These are phyloP conservation scores for Rhabdornis inornatus DNA, from an alignment of 2,113 vertebrate genomes.

Conservation along the genomic window DNA sequence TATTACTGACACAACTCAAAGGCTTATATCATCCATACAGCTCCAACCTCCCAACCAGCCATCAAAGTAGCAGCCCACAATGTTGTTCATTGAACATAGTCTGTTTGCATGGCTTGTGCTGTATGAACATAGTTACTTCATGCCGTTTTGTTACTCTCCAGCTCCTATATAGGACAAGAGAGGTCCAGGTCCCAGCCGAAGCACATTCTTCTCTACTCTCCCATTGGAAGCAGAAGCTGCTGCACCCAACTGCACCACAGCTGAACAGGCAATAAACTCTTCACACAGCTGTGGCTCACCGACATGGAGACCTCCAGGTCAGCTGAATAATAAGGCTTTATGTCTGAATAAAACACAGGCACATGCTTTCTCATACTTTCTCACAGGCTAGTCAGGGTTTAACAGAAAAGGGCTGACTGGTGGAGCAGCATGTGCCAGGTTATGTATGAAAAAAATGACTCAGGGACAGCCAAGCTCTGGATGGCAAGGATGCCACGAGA, in stretches of 20 bases:
- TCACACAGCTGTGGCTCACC: background rate
- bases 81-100: rapidly evolving
- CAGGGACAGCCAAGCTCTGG: background rate
- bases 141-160: background rate
- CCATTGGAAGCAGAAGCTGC: background rate
- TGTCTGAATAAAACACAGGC: background rate
- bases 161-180: background rate
- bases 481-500: background rate
- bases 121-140: background rate
- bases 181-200: background rate
- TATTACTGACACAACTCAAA: background rate
- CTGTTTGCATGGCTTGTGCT: background rate
- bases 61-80: background rate
- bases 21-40: background rate
- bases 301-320: background rate
- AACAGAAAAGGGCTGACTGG: background rate
- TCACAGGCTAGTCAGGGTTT: background rate
- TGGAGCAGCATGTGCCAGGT: background rate
- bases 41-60: background rate
- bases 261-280: background rate
- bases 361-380: background rate
- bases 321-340: background rate
- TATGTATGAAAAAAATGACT: background rate
- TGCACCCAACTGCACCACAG: background rate
- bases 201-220: background rate